Evolutionary conservation across 2,888 invertebrate genomes (phyloP), one percentile per base, ranked within the genome.

Genomic region (Fragum fragum): DNA sequence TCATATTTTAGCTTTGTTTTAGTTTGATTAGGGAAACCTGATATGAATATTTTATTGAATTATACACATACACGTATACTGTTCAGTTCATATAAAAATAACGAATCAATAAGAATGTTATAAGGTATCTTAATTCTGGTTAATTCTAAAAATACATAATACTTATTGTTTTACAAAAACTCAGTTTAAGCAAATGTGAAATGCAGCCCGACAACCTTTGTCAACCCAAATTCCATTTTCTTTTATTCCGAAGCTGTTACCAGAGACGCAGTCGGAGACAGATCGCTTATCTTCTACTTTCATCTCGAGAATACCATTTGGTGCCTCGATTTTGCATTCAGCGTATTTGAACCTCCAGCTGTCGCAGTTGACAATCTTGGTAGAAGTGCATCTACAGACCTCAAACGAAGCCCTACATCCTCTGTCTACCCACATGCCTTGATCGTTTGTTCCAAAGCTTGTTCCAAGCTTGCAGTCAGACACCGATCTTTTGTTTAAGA

Each of bases 171-270:
- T n/a, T n/a, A n/a, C n/a, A n/a, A n/a, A n/a, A n/a, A n/a, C n/a
- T 53, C 23, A 53, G n/a, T 53, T 53, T 23, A 53, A 23, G 7
- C 57, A 57, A 28, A 26, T 26, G 14, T 57, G 14, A 23, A 57
- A 57, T 16, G 57, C 23, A 26, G 57, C 57, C 26, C 57, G 57
- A 26, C 57, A 57, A 26, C 57, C 57, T 7, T 57, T 23, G 26
- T 57, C 57, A 26, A 57, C 57, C 57, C 57, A 57, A 5, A 28
- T 14, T 23, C 57, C 57, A 1, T 57, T 7, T 6, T 26, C 26
- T 1, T 57, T 26, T 7, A 28, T 28, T 26, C 57, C 57, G 28
- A 57, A 57, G 14, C 57, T 57, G 7, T 18, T 23, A 14, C 57
- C 57, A 9, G 3, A 28, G 0, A 14, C 26, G 18, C 57, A 57